Conservation (phyloP, 2,797 vertebrate genomes). For the Galagoides demidoff region DNA sequence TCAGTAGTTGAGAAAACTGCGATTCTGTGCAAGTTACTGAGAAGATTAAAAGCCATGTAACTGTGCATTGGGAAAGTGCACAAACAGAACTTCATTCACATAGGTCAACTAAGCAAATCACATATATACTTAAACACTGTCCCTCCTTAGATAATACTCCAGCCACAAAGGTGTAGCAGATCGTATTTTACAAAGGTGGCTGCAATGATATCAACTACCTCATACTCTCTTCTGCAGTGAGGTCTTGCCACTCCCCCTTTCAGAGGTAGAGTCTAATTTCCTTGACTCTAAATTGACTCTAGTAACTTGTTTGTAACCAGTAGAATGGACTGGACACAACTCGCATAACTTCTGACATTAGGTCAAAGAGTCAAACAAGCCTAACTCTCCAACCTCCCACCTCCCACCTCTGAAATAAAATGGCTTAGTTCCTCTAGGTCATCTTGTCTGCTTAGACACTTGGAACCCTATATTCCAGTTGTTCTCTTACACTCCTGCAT, state of each 20-base stretch:
- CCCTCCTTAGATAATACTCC: neutral
- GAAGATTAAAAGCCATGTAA: neutral
- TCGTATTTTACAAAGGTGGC: neutral
- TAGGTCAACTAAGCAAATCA: neutral
- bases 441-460: neutral
- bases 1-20: neutral
- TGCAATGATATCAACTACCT: neutral
- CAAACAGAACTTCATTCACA: neutral
- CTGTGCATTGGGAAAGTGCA: neutral
- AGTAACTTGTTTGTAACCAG: neutral
- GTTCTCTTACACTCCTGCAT: neutral
- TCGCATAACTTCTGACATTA: neutral
- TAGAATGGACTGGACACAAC: neutral
- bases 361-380: neutral
- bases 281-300: neutral
- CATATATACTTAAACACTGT: neutral
- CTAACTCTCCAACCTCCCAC: neutral
- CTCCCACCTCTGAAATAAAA: no score
- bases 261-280: neutral
- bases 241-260: no score
- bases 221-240: neutral
- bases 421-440: neutral
- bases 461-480: neutral
- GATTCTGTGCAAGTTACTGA: neutral
- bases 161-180: neutral